Percentiles rank a stretch among this genome's conserved stretches.
Evolutionary conservation across 1,140 invertebrate species (phyloP).

Genomic region (Agraylea sexmaculata): DNA sequence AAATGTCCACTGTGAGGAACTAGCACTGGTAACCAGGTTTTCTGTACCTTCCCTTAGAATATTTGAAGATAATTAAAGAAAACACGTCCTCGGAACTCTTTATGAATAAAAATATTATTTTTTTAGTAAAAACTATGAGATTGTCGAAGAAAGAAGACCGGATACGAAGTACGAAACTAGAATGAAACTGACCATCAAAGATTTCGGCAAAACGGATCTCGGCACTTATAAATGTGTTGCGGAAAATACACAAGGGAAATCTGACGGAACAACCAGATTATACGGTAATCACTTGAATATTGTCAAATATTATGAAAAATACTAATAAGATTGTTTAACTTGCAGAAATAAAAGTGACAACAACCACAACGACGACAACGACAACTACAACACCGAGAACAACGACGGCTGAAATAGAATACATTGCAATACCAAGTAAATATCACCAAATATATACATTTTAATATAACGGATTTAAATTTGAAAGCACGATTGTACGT

Average conservation of each 20-base stretch:
- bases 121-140: constrained; percentile 44
- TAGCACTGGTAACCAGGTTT: too few relatives aligned
- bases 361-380: constrained; percentile 40
- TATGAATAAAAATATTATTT: constrained; percentile 5
- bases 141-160: constrained; percentile 44
- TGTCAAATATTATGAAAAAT: constrained; percentile 3
- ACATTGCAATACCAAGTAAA: constrained; percentile 18
- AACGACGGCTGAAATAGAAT: constrained; percentile 29
- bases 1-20: too few relatives aligned
- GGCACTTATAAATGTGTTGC: constrained; percentile 64
- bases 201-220: constrained; percentile 49
- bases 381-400: constrained; percentile 42
- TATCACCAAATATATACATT: background rate
- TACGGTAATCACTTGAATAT: constrained; percentile 44
- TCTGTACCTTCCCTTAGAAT: too few relatives aligned
- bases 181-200: constrained; percentile 52
- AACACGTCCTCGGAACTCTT: too few relatives aligned
- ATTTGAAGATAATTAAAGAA: too few relatives aligned
- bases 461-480: background rate
- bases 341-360: constrained; percentile 46
- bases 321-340: constrained; percentile 17
- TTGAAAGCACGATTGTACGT: too few relatives aligned
- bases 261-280: constrained; percentile 52
- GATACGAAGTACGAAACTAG: constrained; percentile 46
- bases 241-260: constrained; percentile 56